phyloP scores from a whole-genome alignment of 2,113 vertebrate genomes.

The Buteo buteo region DNA sequence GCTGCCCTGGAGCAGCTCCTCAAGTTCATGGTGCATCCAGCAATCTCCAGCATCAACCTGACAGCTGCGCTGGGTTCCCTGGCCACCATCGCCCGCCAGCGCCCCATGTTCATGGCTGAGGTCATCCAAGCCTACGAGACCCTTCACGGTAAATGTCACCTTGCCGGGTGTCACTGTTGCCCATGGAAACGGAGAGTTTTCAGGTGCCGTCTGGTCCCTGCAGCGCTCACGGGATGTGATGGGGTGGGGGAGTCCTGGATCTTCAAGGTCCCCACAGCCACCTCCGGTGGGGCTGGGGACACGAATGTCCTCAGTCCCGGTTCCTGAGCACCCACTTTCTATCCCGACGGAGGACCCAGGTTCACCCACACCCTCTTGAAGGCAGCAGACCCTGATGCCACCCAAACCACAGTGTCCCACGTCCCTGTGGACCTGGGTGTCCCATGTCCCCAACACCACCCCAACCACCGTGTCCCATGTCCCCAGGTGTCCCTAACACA shows the following conservation, averaged over 20 bases:
- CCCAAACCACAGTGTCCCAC: too few relatives aligned
- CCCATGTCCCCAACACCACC: too few relatives aligned
- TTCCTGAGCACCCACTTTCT: neutral
- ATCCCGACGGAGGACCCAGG: rapidly evolving
- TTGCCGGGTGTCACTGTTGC: rapidly evolving
- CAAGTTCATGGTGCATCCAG: conserved; percentile 95
- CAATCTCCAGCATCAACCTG: conserved; percentile 96
- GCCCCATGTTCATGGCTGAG: conserved; percentile 96
- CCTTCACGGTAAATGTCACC: conserved; percentile 78
- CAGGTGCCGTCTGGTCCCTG: neutral
- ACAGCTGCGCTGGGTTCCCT: conserved; percentile 89
- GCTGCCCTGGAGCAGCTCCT: conserved; percentile 89
- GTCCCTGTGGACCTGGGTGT: too few relatives aligned
- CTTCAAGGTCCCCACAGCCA: too few relatives aligned
- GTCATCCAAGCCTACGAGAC: conserved; percentile 95
- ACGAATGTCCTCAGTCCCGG: rapidly evolving
- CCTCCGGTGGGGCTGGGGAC: too few relatives aligned
- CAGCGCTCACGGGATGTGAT: too few relatives aligned
- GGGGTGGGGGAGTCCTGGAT: neutral
- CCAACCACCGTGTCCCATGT: too few relatives aligned
- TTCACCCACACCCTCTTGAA: too few relatives aligned
- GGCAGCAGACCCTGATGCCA: too few relatives aligned
- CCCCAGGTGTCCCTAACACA: neutral
- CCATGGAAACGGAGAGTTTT: too few relatives aligned
- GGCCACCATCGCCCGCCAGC: conserved; percentile 88